Evolutionary conservation across 23 tunicate species (phyloP).

Genomic region (Ascidia mentula): DNA sequence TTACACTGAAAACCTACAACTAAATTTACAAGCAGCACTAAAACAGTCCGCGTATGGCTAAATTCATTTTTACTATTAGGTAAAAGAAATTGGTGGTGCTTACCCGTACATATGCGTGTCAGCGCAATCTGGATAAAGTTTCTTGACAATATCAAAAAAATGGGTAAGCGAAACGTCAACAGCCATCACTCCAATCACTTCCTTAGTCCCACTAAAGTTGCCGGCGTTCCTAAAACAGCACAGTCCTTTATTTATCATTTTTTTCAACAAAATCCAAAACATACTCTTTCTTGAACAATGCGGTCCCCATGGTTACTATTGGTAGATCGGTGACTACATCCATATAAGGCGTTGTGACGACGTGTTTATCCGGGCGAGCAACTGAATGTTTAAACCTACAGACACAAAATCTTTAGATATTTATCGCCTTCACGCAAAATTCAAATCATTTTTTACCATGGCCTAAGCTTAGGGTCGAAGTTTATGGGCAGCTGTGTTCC

Average conservation of each 20-base stretch:
- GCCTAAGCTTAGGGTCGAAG: conserved; percentile 29
- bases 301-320: not conserved
- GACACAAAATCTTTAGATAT: not conserved
- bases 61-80: no score
- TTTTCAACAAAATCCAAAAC: not conserved
- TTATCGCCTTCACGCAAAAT: not conserved
- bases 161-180: not conserved
- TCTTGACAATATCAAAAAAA: not conserved
- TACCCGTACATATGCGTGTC: not conserved
- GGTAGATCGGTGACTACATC: not conserved
- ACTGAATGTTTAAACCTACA: not conserved
- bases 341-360: not conserved
- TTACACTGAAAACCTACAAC: no score
- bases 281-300: not conserved
- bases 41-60: no score
- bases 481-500: conserved; percentile 30
- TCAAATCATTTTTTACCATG: conserved; percentile 20
- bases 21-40: no score
- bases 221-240: no score
- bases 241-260: no score
- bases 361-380: not conserved
- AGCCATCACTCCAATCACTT: not conserved
- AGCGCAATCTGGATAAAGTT: not conserved
- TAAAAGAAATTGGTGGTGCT: no score
- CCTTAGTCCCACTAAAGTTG: no score